Conservation (phyloP, 2,888 invertebrate species). For the Sepiola atlantica region DNA sequence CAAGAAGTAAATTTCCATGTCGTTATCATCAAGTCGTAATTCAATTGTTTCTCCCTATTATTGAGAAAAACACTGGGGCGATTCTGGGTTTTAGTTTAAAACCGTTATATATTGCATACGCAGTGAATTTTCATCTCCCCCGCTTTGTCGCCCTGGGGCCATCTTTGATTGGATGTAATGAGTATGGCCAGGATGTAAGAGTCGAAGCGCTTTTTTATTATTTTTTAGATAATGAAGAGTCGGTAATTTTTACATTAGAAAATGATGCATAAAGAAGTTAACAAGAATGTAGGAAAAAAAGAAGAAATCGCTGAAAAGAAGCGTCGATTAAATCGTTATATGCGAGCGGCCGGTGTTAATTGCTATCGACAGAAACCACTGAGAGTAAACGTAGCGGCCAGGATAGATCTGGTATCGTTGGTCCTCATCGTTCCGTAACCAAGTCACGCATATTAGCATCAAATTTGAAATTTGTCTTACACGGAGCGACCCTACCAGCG, state of each 20-base stretch:
- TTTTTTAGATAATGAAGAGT: background rate
- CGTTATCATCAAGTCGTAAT: background rate
- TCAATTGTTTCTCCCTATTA: background rate
- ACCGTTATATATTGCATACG: background rate
- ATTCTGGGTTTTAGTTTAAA: background rate
- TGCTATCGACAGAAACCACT: background rate
- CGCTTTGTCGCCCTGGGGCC: background rate
- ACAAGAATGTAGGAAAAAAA: background rate
- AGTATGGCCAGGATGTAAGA: background rate
- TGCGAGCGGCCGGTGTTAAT: background rate
- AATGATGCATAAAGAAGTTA: background rate
- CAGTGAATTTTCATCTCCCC: background rate
- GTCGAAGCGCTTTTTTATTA: background rate
- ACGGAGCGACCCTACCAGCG: background rate
- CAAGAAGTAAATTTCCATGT: slow-evolving; percentile 19
- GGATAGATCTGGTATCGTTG: background rate
- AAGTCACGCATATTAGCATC: background rate
- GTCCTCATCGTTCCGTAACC: background rate
- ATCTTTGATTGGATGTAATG: slow-evolving; percentile 32
- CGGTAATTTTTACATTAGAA: slow-evolving; percentile 21
- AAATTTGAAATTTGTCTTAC: background rate
- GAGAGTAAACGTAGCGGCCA: background rate
- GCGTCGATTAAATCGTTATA: background rate
- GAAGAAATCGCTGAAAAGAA: background rate
- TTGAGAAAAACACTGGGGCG: background rate